Evolutionary conservation across 2,797 vertebrate genomes (phyloP).

Genomic region (Yasuhikotakia modesta): DNA sequence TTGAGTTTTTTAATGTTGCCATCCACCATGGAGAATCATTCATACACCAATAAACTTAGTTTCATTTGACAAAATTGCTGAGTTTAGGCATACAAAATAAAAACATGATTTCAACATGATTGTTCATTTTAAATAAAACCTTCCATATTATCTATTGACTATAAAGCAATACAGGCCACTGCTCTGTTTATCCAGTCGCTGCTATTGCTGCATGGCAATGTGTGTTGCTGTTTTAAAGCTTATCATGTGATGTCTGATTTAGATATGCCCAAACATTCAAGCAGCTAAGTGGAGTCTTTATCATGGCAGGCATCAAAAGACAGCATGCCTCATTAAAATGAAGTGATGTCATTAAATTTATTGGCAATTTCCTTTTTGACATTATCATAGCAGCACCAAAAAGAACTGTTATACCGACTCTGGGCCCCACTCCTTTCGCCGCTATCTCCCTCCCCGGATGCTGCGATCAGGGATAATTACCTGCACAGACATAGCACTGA

Average conservation of each 20-base stretch:
- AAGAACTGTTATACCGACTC: constrained; percentile 35
- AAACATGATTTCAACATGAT: constrained; percentile 6
- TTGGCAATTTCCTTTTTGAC: constrained; percentile 60
- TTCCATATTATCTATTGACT: too few species aligned
- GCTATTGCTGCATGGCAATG: not conserved
- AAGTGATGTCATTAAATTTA: constrained; percentile 62
- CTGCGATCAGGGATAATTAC: constrained; percentile 78
- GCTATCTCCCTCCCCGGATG: constrained; percentile 52
- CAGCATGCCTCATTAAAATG: constrained; percentile 57
- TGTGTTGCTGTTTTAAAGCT: constrained; percentile 12
- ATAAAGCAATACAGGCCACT: constrained; percentile 6
- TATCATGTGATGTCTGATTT: constrained; percentile 3
- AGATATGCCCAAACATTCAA: constrained; percentile 25
- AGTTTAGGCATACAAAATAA: constrained; percentile 8
- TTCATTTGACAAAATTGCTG: constrained; percentile 14
- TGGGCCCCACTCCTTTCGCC: constrained; percentile 31
- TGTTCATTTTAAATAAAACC: too few species aligned
- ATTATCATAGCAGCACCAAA: constrained; percentile 56
- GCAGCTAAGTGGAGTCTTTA: constrained; percentile 33
- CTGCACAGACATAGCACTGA: constrained; percentile 75
- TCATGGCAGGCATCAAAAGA: constrained; percentile 42
- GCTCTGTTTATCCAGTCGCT: not conserved
- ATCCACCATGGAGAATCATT: too few species aligned
- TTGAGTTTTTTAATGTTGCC: constrained; percentile 37
- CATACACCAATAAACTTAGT: constrained; percentile 11